Evolutionary conservation across 2,797 vertebrate species (phyloP), one percentile per base, ranked within the genome.

Genomic region (Acanthopagrus latus): DNA sequence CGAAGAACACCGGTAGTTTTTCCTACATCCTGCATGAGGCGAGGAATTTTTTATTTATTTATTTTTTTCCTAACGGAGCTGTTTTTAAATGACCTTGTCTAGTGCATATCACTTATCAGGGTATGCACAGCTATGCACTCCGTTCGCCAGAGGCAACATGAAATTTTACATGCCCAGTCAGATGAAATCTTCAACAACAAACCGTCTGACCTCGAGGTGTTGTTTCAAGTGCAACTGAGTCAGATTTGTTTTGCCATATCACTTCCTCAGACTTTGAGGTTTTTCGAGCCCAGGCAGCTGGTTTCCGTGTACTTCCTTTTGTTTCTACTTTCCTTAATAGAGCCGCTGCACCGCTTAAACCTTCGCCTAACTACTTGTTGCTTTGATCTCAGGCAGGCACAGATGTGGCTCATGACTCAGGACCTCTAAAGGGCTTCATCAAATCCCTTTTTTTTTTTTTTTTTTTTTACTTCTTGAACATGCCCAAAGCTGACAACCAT

Each of bases 351-450:
- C 62, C 64, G 59, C 71, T 80, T 77, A 78, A 82, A 83, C 79
- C 71, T 71, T 59, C 18, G 70, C 54, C 62, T 63, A 78, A 71
- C 74, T 84, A 33, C 64, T 77, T 55, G 80, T 25, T 51, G 63
- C 83, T 90, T 90, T 89, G 82, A 85, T 91, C 83, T 77, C 21
- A 21, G 59, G 52, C 67, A 52, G 51, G n/a, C 78, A 76, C 81
- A 83, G 85, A 89, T 88, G 89, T 89, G 89, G 82, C 80, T 48
- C 27, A 78, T 87, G 86, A 90, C 76, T 92, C 85, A 86, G 72
- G 71, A 59, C 84, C 74, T 83, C 70, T 54, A 71, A 85, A 64
- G 68, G 50, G 58, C 71, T 90, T 84, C 68, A 66, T 86, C 72
- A 73, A 76, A 70, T 33, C 29, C 29, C 33, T 33, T 27, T 27